phyloP scores from a whole-genome alignment of 92 coral and sea anemone species.

The Anthopleura xanthogrammica region DNA sequence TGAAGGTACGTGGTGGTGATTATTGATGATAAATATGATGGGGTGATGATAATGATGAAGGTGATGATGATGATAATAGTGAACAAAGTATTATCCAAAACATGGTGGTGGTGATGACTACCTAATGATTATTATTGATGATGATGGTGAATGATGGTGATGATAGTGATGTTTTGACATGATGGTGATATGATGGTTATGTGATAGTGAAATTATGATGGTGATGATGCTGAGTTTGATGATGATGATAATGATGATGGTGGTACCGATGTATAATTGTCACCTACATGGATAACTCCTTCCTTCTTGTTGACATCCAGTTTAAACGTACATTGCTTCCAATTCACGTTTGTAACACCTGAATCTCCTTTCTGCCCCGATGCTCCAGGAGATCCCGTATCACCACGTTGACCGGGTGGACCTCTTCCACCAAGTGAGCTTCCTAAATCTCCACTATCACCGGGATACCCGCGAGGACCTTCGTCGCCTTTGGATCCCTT shows the following conservation, averaged over 20 bases:
- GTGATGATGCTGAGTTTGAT: neutral
- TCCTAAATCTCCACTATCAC: constrained; percentile 12
- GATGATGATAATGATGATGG: neutral
- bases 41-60: neutral
- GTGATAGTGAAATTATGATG: neutral
- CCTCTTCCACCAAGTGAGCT: constrained; percentile 53
- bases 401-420: constrained; percentile 24
- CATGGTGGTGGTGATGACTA: no score
- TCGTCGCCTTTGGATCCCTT: constrained; percentile 41
- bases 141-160: no score
- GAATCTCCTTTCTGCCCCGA: constrained; percentile 30
- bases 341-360: constrained; percentile 42
- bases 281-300: constrained; percentile 58
- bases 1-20: neutral
- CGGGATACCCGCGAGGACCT: constrained; percentile 14
- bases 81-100: no score
- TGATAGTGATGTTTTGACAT: no score
- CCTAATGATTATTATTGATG: no score
- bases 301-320: constrained; percentile 55
- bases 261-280: neutral
- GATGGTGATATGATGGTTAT: no score
- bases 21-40: neutral
- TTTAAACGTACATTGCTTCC: constrained; percentile 73
- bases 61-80: no score
- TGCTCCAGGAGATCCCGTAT: constrained; percentile 30